phyloP scores from a whole-genome alignment of 2,113 vertebrate genomes.

The Plectropomus leopardus region DNA sequence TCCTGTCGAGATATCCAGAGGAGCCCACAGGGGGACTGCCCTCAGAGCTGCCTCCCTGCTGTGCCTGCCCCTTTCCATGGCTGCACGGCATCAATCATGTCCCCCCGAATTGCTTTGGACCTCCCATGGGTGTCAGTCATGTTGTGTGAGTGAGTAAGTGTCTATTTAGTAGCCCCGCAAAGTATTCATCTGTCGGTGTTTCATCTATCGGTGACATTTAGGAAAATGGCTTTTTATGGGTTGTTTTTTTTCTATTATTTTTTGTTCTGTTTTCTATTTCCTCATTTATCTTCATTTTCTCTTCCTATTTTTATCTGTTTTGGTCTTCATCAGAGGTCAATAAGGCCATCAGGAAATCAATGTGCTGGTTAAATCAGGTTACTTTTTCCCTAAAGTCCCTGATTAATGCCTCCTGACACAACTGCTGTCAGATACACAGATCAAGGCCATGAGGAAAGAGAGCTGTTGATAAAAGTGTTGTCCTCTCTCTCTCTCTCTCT shows the following conservation, averaged over 20 bases:
- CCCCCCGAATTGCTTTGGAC: not conserved
- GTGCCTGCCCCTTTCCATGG: not conserved
- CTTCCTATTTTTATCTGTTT: not conserved
- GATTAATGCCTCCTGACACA: conserved; percentile 4
- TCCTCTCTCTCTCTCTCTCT: not conserved
- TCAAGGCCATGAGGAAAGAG: not conserved
- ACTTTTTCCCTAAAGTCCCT: not conserved
- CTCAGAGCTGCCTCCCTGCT: not conserved
- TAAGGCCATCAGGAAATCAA: conserved; percentile 9
- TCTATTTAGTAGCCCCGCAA: not conserved
- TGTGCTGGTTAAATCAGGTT: conserved; percentile 16
- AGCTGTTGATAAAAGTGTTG: not conserved
- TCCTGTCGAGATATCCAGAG: conserved; percentile 30
- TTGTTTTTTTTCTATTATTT: not conserved
- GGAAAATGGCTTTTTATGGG: not conserved
- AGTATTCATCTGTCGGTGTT: conserved; percentile 2
- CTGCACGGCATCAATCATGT: conserved; percentile 25
- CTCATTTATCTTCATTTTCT: not conserved
- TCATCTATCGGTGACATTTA: not conserved
- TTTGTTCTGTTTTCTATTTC: not conserved
- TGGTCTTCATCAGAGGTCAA: not conserved
- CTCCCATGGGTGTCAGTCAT: not conserved
- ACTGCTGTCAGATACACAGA: not conserved
- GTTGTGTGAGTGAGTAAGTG: not conserved
- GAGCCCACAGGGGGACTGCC: not conserved